Evolutionary conservation across 23 tunicate species (phyloP), one percentile per base, ranked within the genome.

Genomic region (Styela plicata): DNA sequence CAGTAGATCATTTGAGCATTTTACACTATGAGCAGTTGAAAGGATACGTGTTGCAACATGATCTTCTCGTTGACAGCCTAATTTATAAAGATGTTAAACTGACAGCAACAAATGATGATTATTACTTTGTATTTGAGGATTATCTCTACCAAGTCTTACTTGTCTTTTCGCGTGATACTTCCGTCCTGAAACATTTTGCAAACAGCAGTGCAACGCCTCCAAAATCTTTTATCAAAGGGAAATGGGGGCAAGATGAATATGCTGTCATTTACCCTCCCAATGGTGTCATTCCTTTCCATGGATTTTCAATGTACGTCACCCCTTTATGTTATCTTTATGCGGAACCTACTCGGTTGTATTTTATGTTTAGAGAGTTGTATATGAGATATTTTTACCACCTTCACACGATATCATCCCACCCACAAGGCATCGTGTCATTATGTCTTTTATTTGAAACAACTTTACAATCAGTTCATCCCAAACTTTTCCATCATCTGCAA

Each of bases 231-330:
- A 93, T 93, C 1, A 88, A 78, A 84, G 98, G 98, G 20, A 85
- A 93, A 74, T 85, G 91, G 70, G 93, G 93, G 31, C 90, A 84
- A 28, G 98, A 93, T 16, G 95, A 94, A 66, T 86, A 78, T 36
- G 81, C 91, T 2, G 95, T 89, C 16, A 67, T 80, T 2, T 94
- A 94, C 76, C 98, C 98, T 18, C 98, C 98, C 1, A 89, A 89
- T 65, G 95, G 95, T 33, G 95, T 94, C 5, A 89, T 94, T n/a
- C 98, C 98, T 24, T 94, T 94, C 28, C 95, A 94, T 78, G 98
- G 98, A 1, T 94, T 94, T 63, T 94, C 98, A 0, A 89, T 94
- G 94, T 94, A 83, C 52, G 98, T 74, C 22, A 84, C 98, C 10
- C 98, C 98, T 25, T 64, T 94, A 44, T 94, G 98, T 63, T 94